These are phyloP conservation scores for Neopelma chrysocephalum DNA, from an alignment of 2,797 vertebrate species.

Conservation along the genomic window DNA sequence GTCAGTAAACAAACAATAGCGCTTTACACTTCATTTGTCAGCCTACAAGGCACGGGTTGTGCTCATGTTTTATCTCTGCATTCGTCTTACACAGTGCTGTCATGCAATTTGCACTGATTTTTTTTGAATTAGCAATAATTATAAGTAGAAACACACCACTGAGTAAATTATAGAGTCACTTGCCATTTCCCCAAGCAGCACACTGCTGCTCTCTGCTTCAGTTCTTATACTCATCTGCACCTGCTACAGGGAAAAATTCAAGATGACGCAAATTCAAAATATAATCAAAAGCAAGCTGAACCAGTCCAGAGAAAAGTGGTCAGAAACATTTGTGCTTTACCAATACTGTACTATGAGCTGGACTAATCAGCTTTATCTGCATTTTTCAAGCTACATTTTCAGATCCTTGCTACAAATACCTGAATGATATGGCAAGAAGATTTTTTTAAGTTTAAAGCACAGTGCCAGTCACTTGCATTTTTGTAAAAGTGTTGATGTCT, in stretches of 20 bases:
- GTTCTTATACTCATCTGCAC: not conserved
- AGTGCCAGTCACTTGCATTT: not conserved
- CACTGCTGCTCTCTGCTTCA: not conserved
- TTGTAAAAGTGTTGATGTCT: not conserved
- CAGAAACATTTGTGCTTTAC: not conserved
- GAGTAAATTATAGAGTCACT: constrained; percentile 9
- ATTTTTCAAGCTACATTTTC: not conserved
- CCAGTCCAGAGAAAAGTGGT: not conserved
- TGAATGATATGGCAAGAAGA: not conserved
- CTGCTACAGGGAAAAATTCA: constrained; percentile 9
- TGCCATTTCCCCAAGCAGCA: not conserved
- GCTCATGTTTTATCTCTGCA: not conserved
- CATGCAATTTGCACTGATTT: not conserved
- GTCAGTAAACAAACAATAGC: constrained; percentile 42
- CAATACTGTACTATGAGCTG: not conserved
- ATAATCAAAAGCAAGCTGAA: not conserved
- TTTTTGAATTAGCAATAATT: constrained; percentile 33
- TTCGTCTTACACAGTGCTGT: not conserved
- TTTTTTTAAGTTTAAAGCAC: not conserved
- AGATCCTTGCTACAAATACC: not conserved
- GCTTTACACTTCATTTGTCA: constrained; percentile 9
- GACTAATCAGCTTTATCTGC: not conserved
- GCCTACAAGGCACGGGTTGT: not conserved
- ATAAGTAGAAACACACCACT: not conserved
- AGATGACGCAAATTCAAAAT: not conserved